Conservation (phyloP, 2,113 vertebrate genomes). For the Gallinago jamesoni region DNA sequence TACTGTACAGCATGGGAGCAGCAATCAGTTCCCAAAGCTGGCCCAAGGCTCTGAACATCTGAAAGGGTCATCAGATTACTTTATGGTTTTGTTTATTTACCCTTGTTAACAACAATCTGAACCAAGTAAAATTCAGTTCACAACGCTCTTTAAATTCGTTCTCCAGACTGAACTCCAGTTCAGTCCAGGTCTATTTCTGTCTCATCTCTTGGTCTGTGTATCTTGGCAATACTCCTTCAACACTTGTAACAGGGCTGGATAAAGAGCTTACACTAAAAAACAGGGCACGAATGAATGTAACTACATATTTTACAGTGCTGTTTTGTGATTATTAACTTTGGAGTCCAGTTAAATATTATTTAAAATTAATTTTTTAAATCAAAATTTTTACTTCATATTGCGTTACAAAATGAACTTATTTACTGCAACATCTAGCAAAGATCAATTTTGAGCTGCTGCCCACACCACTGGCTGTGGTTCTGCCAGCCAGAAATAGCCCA, state of each 20-base stretch:
- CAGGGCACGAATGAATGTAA: not conserved
- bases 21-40: not conserved
- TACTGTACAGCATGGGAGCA: not conserved
- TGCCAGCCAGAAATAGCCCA: rapidly evolving
- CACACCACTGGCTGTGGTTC: rapidly evolving
- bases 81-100: slow-evolving; percentile 45
- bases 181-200: slow-evolving; percentile 44
- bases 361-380: not conserved
- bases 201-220: slow-evolving; percentile 19
- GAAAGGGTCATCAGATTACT: slow-evolving; percentile 8
- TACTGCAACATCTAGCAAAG: not conserved
- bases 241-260: not conserved
- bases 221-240: slow-evolving; percentile 17
- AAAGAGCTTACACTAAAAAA: not conserved
- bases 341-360: not conserved
- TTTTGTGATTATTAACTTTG: not conserved
- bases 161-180: slow-evolving; percentile 32
- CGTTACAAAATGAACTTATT: not conserved
- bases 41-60: rapidly evolving
- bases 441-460: not conserved
- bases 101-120: slow-evolving; percentile 33
- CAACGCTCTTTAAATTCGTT: slow-evolving; percentile 11
- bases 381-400: not conserved
- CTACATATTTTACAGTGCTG: not conserved
- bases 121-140: not conserved